phyloP scores from a whole-genome alignment of 2,797 vertebrate genomes.

The Gallirallus australis region DNA sequence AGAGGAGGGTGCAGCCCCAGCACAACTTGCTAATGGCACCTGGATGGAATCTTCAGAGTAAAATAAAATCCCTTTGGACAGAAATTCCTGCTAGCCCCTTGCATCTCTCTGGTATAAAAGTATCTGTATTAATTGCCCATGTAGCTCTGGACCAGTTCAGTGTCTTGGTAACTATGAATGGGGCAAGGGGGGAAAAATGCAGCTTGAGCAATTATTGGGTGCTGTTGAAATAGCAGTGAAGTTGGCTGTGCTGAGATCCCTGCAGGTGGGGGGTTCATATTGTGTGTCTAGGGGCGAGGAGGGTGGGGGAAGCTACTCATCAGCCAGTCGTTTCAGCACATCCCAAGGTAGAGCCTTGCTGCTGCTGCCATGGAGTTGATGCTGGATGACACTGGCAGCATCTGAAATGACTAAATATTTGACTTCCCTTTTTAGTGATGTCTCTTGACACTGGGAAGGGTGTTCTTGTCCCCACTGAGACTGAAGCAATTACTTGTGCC shows the following conservation, averaged over 20 bases:
- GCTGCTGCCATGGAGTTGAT: neutral
- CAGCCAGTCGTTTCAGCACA: neutral
- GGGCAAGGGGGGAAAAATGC: slow-evolving; percentile 9
- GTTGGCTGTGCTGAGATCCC: neutral
- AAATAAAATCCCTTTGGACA: neutral
- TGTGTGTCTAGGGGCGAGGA: neutral
- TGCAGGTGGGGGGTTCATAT: neutral
- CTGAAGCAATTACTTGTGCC: slow-evolving; percentile 6
- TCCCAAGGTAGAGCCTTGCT: neutral
- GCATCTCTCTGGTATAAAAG: neutral
- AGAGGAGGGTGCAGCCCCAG: neutral
- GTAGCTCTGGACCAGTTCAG: neutral
- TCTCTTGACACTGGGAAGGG: neutral
- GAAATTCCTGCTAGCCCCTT: neutral
- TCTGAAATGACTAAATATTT: slow-evolving; percentile 31
- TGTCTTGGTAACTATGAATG: neutral
- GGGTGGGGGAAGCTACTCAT: neutral
- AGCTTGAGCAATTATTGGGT: neutral
- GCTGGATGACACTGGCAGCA: neutral
- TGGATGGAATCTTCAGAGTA: neutral
- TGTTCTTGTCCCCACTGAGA: neutral
- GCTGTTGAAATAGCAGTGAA: neutral
- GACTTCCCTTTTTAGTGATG: neutral
- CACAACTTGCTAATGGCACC: neutral
- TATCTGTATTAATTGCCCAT: neutral